Evolutionary conservation across 2,888 invertebrate species (phyloP).

Genomic region (Harpalus rubripes): DNA sequence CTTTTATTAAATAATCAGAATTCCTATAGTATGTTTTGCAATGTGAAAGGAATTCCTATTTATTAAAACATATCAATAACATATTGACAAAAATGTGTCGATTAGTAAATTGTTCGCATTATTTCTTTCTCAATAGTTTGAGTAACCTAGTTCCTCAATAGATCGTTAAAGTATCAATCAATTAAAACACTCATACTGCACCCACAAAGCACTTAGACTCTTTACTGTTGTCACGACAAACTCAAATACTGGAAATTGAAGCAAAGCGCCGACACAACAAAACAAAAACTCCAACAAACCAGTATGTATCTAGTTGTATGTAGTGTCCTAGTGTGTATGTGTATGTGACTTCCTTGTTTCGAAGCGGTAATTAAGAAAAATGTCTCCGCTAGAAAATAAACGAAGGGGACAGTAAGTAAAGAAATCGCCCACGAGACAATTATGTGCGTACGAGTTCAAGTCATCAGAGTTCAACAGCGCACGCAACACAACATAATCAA

Average conservation of each 20-base stretch:
- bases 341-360: constrained; percentile 59
- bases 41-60: background rate
- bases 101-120: background rate
- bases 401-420: constrained; percentile 57
- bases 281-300: constrained; percentile 54
- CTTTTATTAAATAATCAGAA: no score
- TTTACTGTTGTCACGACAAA: constrained; percentile 43
- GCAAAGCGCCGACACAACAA: constrained; percentile 62
- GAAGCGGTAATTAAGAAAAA: constrained; percentile 64
- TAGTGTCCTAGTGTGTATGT: constrained; percentile 1
- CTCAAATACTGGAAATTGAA: constrained; percentile 60
- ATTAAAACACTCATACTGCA: constrained; percentile 20
- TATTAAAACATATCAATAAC: background rate
- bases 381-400: constrained; percentile 55
- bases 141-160: constrained; percentile 38
- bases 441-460: constrained; percentile 50
- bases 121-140: background rate
- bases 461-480: constrained; percentile 55
- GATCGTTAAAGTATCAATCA: constrained; percentile 24
- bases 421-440: constrained; percentile 64
- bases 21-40: background rate
- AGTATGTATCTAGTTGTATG: constrained; percentile 24
- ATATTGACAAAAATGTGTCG: background rate
- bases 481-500: background rate
- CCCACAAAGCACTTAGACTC: constrained; percentile 30